Conservation (phyloP, 2,797 vertebrate genomes). For the Odontamblyopus rebecca region DNA sequence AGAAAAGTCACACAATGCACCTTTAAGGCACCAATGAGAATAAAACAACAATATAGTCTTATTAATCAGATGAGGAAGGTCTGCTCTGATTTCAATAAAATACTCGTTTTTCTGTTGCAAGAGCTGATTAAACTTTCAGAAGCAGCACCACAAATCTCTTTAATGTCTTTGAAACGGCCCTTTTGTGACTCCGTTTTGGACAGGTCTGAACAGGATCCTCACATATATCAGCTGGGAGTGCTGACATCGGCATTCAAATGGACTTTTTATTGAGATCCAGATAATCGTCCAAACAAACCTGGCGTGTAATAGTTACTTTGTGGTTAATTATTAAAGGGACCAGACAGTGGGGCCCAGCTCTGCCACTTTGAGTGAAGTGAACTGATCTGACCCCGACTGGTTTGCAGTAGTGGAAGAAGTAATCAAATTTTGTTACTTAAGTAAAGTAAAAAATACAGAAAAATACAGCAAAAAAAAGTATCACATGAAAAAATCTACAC, state of each 20-base stretch:
- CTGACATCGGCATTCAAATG: background rate
- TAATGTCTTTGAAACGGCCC: background rate
- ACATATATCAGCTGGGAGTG: background rate
- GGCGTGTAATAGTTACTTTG: background rate
- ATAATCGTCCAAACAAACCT: background rate
- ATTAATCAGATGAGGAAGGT: slow-evolving; percentile 29
- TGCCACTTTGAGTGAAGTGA: background rate
- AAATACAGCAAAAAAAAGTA: too few species aligned
- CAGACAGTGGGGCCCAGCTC: background rate
- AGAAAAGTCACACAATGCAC: too few species aligned
- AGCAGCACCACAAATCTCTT: background rate
- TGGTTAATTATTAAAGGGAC: slow-evolving; percentile 3
- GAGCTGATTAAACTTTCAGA: slow-evolving; percentile 38
- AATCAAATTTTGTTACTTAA: background rate
- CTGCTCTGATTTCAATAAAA: slow-evolving; percentile 43
- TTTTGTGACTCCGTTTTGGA: slow-evolving; percentile 19
- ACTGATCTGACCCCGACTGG: background rate
- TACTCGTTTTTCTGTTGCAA: slow-evolving; percentile 42
- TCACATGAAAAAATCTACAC: too few species aligned
- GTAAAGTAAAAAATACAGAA: too few species aligned
- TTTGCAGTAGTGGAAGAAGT: too few species aligned
- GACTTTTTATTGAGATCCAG: background rate
- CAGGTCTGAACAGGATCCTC: slow-evolving; percentile 10
- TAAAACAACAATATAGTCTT: slow-evolving; percentile 57
- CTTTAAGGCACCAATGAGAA: slow-evolving; percentile 51